These are phyloP conservation scores for Aphelenchoides fujianensis DNA, from an alignment of 1,140 invertebrate species.

Conservation along the genomic window DNA sequence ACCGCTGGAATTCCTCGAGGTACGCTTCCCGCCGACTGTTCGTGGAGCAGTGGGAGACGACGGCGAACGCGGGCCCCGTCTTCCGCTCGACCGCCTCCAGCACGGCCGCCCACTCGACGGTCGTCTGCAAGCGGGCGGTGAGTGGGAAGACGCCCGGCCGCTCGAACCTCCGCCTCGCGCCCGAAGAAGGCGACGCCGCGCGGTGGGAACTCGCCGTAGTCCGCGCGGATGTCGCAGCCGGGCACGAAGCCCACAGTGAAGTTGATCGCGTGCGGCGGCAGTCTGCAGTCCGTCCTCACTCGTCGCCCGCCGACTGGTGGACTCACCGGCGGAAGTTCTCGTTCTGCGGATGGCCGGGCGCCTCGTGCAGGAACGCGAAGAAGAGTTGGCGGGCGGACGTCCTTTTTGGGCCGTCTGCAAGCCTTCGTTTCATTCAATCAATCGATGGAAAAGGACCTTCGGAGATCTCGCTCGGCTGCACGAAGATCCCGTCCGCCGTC, in stretches of 20 bases:
- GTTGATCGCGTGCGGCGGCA: neutral
- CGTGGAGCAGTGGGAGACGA: neutral
- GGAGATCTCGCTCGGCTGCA: too few species aligned
- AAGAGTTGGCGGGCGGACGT: too few species aligned
- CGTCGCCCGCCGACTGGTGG: too few species aligned
- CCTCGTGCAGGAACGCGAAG: too few species aligned
- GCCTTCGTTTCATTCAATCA: too few species aligned
- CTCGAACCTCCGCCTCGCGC: neutral
- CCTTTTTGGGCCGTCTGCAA: too few species aligned
- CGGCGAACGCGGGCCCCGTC: neutral
- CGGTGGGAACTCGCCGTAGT: neutral
- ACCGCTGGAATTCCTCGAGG: neutral
- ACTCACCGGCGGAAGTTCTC: neutral
- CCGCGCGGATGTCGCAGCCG: constrained; percentile 2
- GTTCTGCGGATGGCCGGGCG: neutral
- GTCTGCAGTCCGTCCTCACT: too few species aligned
- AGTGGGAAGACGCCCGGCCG: neutral
- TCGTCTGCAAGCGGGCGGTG: neutral
- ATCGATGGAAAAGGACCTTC: too few species aligned
- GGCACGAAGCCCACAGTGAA: constrained; percentile 6
- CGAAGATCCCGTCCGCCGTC: too few species aligned
- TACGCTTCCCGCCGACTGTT: neutral
- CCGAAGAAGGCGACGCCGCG: neutral
- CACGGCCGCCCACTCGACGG: neutral
- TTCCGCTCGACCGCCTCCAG: neutral